Conservation (phyloP, 2,888 invertebrate species). For the Pterostichus madidus region DNA sequence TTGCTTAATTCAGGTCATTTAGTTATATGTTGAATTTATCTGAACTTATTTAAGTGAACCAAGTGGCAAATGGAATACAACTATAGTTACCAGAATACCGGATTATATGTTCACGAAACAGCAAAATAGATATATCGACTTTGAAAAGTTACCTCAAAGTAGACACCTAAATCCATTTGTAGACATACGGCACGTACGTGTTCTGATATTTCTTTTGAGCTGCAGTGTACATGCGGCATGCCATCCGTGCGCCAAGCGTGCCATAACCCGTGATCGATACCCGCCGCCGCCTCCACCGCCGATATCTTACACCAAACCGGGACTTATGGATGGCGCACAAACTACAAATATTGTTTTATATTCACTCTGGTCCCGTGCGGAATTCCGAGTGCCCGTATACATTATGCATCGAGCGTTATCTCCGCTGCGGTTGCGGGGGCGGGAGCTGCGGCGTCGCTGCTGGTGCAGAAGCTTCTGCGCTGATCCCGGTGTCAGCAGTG, state of each 20-base stretch:
- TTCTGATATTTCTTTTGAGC: conserved; percentile 48
- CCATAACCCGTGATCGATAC: conserved; percentile 61
- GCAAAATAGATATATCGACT: conserved; percentile 52
- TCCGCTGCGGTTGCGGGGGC: neutral
- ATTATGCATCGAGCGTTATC: conserved; percentile 60
- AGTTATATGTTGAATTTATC: too few relatives aligned
- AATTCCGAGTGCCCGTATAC: conserved; percentile 64
- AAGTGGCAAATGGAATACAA: too few relatives aligned
- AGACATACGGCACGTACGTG: conserved; percentile 57
- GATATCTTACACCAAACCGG: conserved; percentile 60
- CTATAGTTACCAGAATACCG: conserved; percentile 6
- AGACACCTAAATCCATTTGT: conserved; percentile 53
- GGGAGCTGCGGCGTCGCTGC: neutral
- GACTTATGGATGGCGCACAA: conserved; percentile 65
- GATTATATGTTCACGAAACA: conserved; percentile 47
- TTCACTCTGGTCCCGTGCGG: conserved; percentile 56
- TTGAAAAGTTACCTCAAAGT: conserved; percentile 55
- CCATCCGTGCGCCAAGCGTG: conserved; percentile 31
- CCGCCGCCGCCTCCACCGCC: conserved; percentile 32
- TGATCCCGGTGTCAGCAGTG: conserved; percentile 7
- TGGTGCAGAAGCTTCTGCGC: neutral
- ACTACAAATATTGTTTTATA: conserved; percentile 67
- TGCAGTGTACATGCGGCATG: conserved; percentile 5
- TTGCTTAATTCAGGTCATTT: too few relatives aligned
- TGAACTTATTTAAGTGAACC: too few relatives aligned